These are phyloP conservation scores for Beaufortia kweichowensis DNA, from an alignment of 2,113 vertebrate genomes.

Conservation along the genomic window DNA sequence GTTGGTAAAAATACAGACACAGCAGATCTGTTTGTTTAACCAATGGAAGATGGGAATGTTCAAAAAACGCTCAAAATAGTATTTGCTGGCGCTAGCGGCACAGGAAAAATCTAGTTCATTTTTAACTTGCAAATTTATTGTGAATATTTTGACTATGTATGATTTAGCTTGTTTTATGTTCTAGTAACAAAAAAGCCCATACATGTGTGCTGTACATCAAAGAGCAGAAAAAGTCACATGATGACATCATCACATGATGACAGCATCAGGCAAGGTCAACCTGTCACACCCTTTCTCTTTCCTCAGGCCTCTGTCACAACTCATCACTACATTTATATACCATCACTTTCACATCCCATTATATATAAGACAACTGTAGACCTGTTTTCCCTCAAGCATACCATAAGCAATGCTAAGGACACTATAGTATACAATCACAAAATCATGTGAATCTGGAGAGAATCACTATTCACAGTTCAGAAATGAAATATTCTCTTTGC, in stretches of 20 bases:
- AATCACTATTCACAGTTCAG: not conserved
- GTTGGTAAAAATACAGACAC: not conserved
- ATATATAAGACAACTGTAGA: constrained; percentile 19
- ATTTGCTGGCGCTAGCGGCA: too few species aligned
- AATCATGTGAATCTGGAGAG: not conserved
- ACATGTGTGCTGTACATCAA: not conserved
- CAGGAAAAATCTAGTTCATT: too few species aligned
- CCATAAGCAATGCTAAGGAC: not conserved
- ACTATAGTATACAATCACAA: not conserved
- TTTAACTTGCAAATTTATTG: too few species aligned
- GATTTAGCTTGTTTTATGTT: not conserved
- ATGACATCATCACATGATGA: constrained; percentile 27
- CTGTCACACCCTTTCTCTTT: constrained; percentile 30
- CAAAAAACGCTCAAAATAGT: too few species aligned
- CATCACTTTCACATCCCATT: constrained; percentile 7
- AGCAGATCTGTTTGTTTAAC: too few species aligned
- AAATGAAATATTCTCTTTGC: not conserved
- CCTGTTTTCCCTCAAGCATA: constrained; percentile 19
- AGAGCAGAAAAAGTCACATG: not conserved
- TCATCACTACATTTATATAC: constrained; percentile 51
- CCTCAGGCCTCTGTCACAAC: constrained; percentile 38
- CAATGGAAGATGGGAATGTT: too few species aligned
- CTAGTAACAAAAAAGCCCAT: not conserved
- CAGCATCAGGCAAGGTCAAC: constrained; percentile 36
- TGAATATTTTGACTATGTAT: too few species aligned